Percentiles rank a stretch among this genome's conserved stretches.
Evolutionary conservation across 1,140 invertebrate species (phyloP).

Genomic region (Vanessa tameamea): DNA sequence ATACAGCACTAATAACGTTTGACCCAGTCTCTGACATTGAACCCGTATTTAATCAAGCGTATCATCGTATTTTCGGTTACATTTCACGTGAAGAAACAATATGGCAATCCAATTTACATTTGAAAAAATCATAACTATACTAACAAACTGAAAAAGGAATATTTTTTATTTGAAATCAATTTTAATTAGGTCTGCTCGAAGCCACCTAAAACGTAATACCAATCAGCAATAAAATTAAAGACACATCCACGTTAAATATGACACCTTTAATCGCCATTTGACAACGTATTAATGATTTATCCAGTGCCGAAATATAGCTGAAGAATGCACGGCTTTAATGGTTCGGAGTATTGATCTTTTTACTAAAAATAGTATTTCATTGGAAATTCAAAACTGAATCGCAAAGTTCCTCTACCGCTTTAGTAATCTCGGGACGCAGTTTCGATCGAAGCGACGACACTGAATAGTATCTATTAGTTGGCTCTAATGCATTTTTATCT

Average conservation of each 20-base stretch:
- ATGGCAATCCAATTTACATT: background rate
- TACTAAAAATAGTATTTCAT: too few relatives aligned
- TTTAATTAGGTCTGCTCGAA: too few relatives aligned
- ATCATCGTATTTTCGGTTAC: constrained; percentile 1
- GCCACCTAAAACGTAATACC: too few relatives aligned
- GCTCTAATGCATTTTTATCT: background rate
- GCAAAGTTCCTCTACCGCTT: constrained; percentile 20
- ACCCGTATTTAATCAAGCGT: constrained; percentile 1
- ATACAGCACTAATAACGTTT: background rate
- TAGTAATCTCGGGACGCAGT: constrained; percentile 25
- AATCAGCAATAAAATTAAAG: too few relatives aligned
- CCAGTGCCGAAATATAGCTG: too few relatives aligned
- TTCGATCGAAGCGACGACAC: background rate
- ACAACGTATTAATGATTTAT: too few relatives aligned
- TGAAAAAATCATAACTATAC: background rate
- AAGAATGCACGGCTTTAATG: too few relatives aligned
- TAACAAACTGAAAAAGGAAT: background rate
- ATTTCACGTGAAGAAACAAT: background rate
- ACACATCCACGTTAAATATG: too few relatives aligned
- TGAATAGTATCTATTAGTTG: background rate
- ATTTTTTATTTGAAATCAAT: too few relatives aligned
- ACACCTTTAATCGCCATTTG: too few relatives aligned
- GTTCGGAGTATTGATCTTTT: too few relatives aligned
- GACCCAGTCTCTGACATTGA: background rate
- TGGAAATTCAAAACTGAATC: too few relatives aligned